Percentiles rank a stretch among this genome's conserved stretches.
phyloP scores from a whole-genome alignment of 2,797 vertebrate species.

The Mus caroli region DNA sequence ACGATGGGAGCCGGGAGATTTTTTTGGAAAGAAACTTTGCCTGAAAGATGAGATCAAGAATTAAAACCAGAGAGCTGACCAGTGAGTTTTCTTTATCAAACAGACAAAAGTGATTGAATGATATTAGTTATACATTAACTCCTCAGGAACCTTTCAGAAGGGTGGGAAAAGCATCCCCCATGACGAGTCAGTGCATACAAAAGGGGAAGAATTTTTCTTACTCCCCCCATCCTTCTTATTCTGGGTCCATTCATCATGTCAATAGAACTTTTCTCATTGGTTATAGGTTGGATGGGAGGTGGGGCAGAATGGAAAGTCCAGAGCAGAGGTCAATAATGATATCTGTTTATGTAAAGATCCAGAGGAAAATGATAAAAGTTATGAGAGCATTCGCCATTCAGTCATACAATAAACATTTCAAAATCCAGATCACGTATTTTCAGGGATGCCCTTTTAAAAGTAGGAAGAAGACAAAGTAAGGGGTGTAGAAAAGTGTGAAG shows the following conservation, averaged over 20 bases:
- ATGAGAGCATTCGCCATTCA: conserved; percentile 9
- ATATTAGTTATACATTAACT: conserved; percentile 98
- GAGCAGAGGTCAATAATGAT: conserved; percentile 73
- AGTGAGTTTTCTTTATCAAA: conserved; percentile 91
- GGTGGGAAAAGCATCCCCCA: conserved; percentile 48
- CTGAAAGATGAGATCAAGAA: conserved; percentile 85
- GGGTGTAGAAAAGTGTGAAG: conserved; percentile 32
- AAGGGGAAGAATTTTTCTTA: conserved; percentile 87
- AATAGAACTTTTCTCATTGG: conserved; percentile 75
- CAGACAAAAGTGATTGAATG: conserved; percentile 91
- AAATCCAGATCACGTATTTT: conserved; percentile 39
- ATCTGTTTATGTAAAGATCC: conserved; percentile 63
- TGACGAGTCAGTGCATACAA: conserved; percentile 87
- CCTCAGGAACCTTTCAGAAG: conserved; percentile 88
- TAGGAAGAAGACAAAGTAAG: conserved; percentile 35
- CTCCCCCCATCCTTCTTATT: conserved; percentile 79
- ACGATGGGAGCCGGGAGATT: conserved; percentile 72
- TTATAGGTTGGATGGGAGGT: conserved; percentile 57
- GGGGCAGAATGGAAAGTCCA: conserved; percentile 33
- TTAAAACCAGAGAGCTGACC: conserved; percentile 92
- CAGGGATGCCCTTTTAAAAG: conserved; percentile 53
- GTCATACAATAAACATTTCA: conserved; percentile 22
- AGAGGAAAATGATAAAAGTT: conserved; percentile 59
- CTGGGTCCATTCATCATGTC: conserved; percentile 89
- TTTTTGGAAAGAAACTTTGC: conserved; percentile 79